These are phyloP conservation scores for Tetranychus urticae DNA, from an alignment of 1,140 invertebrate species.

Conservation along the genomic window DNA sequence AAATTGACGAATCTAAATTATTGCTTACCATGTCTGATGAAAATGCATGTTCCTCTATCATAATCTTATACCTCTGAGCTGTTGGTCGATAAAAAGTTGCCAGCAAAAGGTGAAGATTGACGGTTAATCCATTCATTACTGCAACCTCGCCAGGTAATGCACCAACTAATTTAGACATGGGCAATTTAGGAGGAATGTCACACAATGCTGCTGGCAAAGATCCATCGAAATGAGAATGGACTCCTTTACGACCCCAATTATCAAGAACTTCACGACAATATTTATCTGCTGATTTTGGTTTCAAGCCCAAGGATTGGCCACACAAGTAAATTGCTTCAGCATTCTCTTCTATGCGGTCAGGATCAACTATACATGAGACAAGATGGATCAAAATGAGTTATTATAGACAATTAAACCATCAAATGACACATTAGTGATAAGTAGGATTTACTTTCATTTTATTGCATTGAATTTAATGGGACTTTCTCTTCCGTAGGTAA, in stretches of 20 bases:
- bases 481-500: no score
- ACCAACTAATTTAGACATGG: slow-evolving; percentile 24
- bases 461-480: no score
- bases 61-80: slow-evolving; percentile 27
- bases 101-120: slow-evolving; percentile 28
- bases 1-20: no score
- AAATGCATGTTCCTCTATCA: slow-evolving; percentile 33
- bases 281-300: slow-evolving; percentile 21
- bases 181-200: slow-evolving; percentile 22
- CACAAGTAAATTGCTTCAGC: slow-evolving; percentile 31
- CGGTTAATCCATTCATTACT: slow-evolving; percentile 31
- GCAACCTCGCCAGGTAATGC: slow-evolving; percentile 23
- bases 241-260: slow-evolving; percentile 26
- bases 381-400: background rate
- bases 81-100: slow-evolving; percentile 30
- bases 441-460: no score
- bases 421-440: no score
- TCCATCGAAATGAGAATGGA: slow-evolving; percentile 24
- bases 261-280: slow-evolving; percentile 22
- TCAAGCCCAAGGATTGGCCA: slow-evolving; percentile 30
- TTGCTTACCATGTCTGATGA: slow-evolving; percentile 31
- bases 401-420: no score
- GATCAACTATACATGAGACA: background rate
- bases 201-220: slow-evolving; percentile 25
- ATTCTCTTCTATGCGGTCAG: slow-evolving; percentile 11